phyloP scores from a whole-genome alignment of 2,888 invertebrate genomes.

The Nomada fabriciana region DNA sequence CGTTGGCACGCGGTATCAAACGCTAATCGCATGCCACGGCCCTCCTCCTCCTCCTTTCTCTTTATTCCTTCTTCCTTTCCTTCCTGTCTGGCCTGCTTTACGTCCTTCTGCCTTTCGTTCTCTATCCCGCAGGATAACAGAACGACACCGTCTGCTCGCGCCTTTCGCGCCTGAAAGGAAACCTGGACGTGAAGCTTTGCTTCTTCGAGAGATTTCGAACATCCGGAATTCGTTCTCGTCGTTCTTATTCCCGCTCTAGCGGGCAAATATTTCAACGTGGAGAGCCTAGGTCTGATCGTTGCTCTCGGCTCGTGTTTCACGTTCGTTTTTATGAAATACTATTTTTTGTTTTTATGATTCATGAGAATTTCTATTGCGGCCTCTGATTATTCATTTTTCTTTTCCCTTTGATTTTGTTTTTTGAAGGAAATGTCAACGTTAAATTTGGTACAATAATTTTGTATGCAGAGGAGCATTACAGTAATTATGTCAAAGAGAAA shows the following conservation, averaged over 20 bases:
- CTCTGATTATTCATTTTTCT: too few species aligned
- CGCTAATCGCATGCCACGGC: constrained; percentile 74
- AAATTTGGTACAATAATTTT: too few species aligned
- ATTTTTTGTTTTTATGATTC: neutral
- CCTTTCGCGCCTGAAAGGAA: constrained; percentile 28
- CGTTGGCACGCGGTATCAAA: constrained; percentile 76
- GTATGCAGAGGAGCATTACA: too few species aligned
- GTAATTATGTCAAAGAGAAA: too few species aligned
- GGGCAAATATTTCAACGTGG: neutral
- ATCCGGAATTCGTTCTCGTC: constrained; percentile 27
- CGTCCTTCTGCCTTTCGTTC: constrained; percentile 63
- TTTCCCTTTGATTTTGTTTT: too few species aligned
- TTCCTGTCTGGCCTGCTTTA: constrained; percentile 67
- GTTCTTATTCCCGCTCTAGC: neutral
- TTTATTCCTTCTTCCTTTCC: constrained; percentile 53
- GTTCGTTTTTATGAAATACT: neutral
- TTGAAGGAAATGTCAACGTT: too few species aligned
- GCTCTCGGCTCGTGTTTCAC: neutral
- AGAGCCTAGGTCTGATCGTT: neutral
- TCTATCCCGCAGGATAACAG: constrained; percentile 64
- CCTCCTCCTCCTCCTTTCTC: constrained; percentile 55
- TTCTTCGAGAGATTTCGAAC: constrained; percentile 39
- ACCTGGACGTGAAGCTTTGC: constrained; percentile 17
- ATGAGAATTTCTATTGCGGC: neutral
- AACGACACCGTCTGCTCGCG: constrained; percentile 53